phyloP scores from a whole-genome alignment of 1,140 invertebrate genomes.

The Drosophila nasuta region DNA sequence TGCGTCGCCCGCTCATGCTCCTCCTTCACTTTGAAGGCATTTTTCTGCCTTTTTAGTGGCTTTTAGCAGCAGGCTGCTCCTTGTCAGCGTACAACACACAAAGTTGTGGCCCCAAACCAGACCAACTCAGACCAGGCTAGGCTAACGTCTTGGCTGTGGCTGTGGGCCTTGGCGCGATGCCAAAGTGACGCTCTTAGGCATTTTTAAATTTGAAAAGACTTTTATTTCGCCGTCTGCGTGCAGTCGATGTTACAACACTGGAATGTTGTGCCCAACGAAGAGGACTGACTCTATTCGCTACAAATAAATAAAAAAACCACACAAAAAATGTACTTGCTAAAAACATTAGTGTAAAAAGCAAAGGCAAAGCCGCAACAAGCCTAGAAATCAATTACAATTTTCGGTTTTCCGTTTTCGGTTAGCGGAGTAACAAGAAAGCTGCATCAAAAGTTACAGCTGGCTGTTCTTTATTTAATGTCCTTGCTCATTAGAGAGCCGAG shows the following conservation, averaged over 20 bases:
- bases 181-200: constrained; percentile 82
- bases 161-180: constrained; percentile 59
- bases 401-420: constrained; percentile 24
- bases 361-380: constrained; percentile 40
- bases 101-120: constrained; percentile 47
- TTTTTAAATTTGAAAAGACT: constrained; percentile 76
- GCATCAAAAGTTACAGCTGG: constrained; percentile 53
- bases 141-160: constrained; percentile 36
- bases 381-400: constrained; percentile 76
- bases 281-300: not conserved
- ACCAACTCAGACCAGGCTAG: constrained; percentile 3
- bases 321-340: constrained; percentile 46
- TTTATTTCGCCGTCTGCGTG: constrained; percentile 53
- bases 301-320: not conserved
- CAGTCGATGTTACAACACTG: not conserved
- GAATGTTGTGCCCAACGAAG: constrained; percentile 24
- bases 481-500: constrained; percentile 65
- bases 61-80: constrained; percentile 50
- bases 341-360: constrained; percentile 57
- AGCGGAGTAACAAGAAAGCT: constrained; percentile 34
- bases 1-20: not conserved
- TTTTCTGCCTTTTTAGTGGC: constrained; percentile 58
- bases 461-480: constrained; percentile 67
- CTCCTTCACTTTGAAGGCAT: constrained; percentile 23
- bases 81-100: constrained; percentile 57